Evolutionary conservation across 2,797 vertebrate genomes (phyloP), one percentile per base, ranked within the genome.

Genomic region (Columba guinea): DNA sequence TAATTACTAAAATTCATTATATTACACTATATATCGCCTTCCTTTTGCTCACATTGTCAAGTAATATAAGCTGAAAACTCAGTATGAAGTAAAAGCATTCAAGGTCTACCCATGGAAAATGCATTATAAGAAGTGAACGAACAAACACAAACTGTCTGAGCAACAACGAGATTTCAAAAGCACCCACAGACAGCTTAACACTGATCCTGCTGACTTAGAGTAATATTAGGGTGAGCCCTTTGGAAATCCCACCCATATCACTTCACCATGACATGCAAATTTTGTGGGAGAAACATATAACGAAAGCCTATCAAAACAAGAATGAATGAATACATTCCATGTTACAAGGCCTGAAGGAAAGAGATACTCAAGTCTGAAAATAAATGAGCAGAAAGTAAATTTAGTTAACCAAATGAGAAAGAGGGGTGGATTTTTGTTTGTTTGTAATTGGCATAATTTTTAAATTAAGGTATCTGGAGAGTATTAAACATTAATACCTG

Each of bases 401-500:
- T 44, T 92, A 46, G 56, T 85, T 69, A 93, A 69, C n/a, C 71
- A 95, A 91, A 94, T 17, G 83, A 49, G 78, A 85, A 51, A 53
- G 79, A 94, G 85, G 70, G 53, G 19, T 80, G 46, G 58, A 69
- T 95, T 97, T 87, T 92, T 95, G 96, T 84, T 93, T 94, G 65
- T 91, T 97, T 96, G 93, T 81, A 96, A 93, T 39, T 90, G 95
- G 83, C 95, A 84, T 24, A 20, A 19, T 56, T 91, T 94, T 87
- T 89, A 92, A 89, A 95, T 21, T 84, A 82, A 96, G 64, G 37
- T 96, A 97, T 96, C 90, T 97, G 96, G 93, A 97, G 81, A 84
- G 62, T 94, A 97, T 96, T 96, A 97, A 96, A 96, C 94, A 85
- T 87, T 92, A 95, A 92, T 97, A 96, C 96, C 95, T 97, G 94